Conservation (phyloP, 2,797 vertebrate genomes). For the Enteromius trimaculatus region DNA sequence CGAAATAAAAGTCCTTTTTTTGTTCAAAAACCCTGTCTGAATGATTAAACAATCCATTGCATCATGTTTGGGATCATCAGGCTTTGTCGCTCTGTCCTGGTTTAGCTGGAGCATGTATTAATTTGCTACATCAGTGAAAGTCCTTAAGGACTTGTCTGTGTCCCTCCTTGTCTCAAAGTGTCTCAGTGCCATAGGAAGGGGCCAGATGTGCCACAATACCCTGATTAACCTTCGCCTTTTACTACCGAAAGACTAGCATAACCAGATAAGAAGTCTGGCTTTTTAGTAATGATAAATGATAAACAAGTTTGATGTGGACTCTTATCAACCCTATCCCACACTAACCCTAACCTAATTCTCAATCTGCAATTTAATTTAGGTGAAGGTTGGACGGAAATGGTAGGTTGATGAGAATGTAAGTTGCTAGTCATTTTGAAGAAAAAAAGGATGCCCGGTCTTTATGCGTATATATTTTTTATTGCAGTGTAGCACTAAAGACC, state of each 20-base stretch:
- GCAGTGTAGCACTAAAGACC: background rate
- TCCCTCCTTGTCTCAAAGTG: background rate
- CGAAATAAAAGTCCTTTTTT: background rate
- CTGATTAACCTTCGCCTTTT: background rate
- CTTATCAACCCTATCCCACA: background rate
- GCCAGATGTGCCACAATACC: background rate
- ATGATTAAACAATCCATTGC: background rate
- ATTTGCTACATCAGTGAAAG: conserved; percentile 10
- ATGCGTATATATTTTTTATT: background rate
- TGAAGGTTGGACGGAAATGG: background rate
- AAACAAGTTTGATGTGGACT: background rate
- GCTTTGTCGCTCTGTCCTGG: conserved; percentile 12
- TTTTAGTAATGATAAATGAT: background rate
- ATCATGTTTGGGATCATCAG: conserved; percentile 19
- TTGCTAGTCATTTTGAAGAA: background rate
- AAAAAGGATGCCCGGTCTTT: background rate
- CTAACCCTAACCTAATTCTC: background rate
- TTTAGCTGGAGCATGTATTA: background rate
- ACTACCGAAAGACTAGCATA: background rate
- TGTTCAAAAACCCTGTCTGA: background rate
- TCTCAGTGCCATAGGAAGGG: background rate
- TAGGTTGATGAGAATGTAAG: background rate
- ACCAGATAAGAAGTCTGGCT: background rate
- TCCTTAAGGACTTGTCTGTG: conserved; percentile 13
- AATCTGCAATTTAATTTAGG: background rate